Evolutionary conservation across 2,797 vertebrate species (phyloP).

Genomic region (Pangasius mekongensis): DNA sequence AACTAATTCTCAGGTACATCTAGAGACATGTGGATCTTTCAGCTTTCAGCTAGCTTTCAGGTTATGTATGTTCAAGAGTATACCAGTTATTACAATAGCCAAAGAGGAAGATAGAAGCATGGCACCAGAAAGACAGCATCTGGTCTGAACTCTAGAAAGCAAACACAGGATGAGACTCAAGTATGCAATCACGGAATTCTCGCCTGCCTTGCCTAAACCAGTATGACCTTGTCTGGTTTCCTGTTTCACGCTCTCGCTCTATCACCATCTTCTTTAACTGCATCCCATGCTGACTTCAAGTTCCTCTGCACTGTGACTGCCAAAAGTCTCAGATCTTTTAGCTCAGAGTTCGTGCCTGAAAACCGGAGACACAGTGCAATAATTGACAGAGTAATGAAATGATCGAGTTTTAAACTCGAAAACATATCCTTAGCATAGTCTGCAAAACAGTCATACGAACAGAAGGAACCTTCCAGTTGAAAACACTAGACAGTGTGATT

Average conservation of each 20-base stretch:
- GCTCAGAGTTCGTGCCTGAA: background rate
- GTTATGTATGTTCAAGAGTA: constrained; percentile 20
- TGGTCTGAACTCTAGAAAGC: constrained; percentile 40
- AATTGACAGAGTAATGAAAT: background rate
- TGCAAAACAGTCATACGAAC: background rate
- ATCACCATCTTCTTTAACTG: constrained; percentile 29
- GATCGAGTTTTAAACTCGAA: constrained; percentile 1
- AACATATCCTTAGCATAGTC: constrained; percentile 19
- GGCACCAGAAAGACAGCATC: constrained; percentile 8
- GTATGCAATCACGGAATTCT: constrained; percentile 43
- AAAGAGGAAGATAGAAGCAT: constrained; percentile 16
- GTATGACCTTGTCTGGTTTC: constrained; percentile 48
- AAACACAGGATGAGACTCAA: constrained; percentile 26
- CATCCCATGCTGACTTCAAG: constrained; percentile 27
- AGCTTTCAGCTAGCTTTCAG: background rate
- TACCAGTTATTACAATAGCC: background rate
- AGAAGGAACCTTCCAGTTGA: background rate
- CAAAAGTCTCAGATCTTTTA: constrained; percentile 8
- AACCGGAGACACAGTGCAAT: background rate
- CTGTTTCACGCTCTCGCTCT: constrained; percentile 36
- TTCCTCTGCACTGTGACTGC: constrained; percentile 29
- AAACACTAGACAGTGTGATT: constrained; percentile 29
- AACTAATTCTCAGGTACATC: background rate
- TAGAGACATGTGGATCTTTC: background rate
- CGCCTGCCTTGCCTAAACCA: constrained; percentile 31